A percentile compares a stretch with the other conserved stretches of the same genome.
phyloP scores from a whole-genome alignment of 2,113 vertebrate genomes.

The Peromyscus polionotus region DNA sequence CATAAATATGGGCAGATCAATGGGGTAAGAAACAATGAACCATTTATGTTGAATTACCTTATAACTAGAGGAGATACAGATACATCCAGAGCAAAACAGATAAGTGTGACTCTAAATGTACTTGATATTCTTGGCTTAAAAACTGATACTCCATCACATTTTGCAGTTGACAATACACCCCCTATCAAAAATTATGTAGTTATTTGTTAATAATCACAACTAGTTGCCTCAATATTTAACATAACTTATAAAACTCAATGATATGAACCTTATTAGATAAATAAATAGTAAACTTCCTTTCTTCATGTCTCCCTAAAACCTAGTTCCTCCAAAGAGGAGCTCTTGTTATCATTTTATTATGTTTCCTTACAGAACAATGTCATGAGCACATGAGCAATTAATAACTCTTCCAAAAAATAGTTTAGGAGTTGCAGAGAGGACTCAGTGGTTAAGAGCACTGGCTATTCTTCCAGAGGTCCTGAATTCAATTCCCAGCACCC shows the following conservation, averaged over 20 bases:
- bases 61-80: not conserved
- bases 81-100: not conserved
- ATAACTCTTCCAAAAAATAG: not conserved
- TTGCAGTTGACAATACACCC: not conserved
- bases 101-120: not conserved
- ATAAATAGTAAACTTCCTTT: not conserved
- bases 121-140: not conserved
- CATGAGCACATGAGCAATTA: not conserved
- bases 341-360: not conserved
- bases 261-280: not conserved
- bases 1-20: conserved; percentile 41
- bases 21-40: conserved; percentile 64
- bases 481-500: not conserved
- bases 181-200: not conserved
- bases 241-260: not conserved
- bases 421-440: not conserved
- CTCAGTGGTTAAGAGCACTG: not conserved
- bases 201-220: not conserved
- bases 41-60: not conserved
- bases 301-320: not conserved
- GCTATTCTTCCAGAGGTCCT: not conserved
- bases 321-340: not conserved
- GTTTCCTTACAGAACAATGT: not conserved
- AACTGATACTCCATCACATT: not conserved
- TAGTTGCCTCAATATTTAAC: not conserved